Conservation (phyloP, 1,140 invertebrate genomes). For the Pogonus chalceus region DNA sequence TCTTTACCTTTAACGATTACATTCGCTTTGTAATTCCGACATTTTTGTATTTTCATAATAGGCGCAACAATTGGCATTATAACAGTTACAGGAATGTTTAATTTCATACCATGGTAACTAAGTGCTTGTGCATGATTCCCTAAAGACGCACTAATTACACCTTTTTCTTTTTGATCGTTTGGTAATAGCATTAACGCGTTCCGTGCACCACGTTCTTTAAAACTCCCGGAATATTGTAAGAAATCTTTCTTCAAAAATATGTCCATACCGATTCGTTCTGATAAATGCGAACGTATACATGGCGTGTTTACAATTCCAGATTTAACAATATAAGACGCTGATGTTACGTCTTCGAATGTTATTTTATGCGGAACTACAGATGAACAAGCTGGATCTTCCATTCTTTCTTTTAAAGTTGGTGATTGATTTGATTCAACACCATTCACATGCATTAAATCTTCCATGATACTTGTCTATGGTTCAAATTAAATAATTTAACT, state of each 20-base stretch:
- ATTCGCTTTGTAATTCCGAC: slow-evolving; percentile 70
- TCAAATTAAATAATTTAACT: background rate
- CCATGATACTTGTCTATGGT: background rate
- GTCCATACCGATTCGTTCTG: slow-evolving; percentile 65
- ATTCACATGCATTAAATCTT: background rate
- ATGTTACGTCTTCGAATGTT: slow-evolving; percentile 79
- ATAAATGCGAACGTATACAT: slow-evolving; percentile 73
- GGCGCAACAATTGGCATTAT: slow-evolving; percentile 88
- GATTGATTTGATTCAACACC: background rate
- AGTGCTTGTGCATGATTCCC: slow-evolving; percentile 88
- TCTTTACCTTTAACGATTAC: slow-evolving; percentile 76
- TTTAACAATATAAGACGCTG: slow-evolving; percentile 80
- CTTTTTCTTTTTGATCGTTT: slow-evolving; percentile 56
- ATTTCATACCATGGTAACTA: slow-evolving; percentile 72
- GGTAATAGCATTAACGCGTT: slow-evolving; percentile 71
- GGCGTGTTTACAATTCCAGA: slow-evolving; percentile 73
- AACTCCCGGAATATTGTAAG: slow-evolving; percentile 84
- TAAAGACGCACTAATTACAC: slow-evolving; percentile 85
- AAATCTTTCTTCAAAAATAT: slow-evolving; percentile 91
- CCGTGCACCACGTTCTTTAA: slow-evolving; percentile 86
- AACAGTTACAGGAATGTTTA: slow-evolving; percentile 79
- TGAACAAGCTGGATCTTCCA: slow-evolving; percentile 63
- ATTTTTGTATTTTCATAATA: slow-evolving; percentile 89
- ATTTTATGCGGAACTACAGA: slow-evolving; percentile 63
- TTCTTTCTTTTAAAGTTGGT: slow-evolving; percentile 32